Evolutionary conservation across 2,113 vertebrate genomes (phyloP).

Genomic region (Myrmophylax atrothorax): DNA sequence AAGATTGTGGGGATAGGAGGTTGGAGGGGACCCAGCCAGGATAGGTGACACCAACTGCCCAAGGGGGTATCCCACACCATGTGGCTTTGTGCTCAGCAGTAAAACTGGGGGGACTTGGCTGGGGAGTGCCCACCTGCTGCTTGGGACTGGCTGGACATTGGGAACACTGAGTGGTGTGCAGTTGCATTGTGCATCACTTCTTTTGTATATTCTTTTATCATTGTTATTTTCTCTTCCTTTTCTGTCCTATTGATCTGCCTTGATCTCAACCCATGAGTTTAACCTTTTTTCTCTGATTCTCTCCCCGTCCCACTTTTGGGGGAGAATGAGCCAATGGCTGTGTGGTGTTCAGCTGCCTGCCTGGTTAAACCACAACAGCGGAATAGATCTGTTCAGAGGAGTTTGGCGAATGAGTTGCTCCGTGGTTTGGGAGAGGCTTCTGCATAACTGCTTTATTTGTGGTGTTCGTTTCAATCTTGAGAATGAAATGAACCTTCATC

Average conservation of each 20-base stretch:
- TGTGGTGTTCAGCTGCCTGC: neutral
- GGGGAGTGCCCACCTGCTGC: neutral
- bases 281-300: neutral
- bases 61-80: neutral
- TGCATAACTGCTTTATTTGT: neutral
- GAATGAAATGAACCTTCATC: neutral
- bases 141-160: neutral
- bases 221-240: neutral
- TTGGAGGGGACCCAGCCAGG: neutral
- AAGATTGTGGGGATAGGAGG: neutral
- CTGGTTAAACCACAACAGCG: neutral
- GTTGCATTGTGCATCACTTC: neutral
- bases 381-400: neutral
- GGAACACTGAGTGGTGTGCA: neutral
- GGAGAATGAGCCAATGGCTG: neutral
- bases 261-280: neutral
- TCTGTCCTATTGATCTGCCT: neutral
- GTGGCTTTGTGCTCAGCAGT: neutral
- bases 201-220: neutral
- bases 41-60: neutral
- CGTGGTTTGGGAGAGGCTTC: conserved; percentile 20
- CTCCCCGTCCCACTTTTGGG: neutral
- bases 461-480: neutral
- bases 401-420: neutral
- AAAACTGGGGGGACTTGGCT: neutral